Base-by-base conservation (phyloP, 2,888 invertebrate species). In the Synanthedon vespiformis region DNA sequence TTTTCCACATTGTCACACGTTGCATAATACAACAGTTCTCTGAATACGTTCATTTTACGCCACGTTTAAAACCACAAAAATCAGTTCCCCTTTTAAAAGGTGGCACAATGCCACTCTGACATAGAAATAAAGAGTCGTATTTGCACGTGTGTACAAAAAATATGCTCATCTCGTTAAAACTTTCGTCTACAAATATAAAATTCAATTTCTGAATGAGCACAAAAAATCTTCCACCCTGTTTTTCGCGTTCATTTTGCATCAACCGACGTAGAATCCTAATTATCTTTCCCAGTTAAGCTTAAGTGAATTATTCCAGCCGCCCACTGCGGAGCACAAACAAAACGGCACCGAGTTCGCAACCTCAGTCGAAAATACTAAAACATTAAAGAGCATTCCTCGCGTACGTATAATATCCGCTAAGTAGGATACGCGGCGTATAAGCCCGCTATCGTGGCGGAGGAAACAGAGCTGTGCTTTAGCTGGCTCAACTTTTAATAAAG, bases 201-300 rank as follows among this genome's bases (percentile, higher is more conserved):
- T 84, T 85, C 77, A 86, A 84, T 87, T 85, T 81, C 75, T 80
- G 84, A 82, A 85, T 81, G 86, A 81, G 83, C 79, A 70, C 75
- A 80, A 85, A 85, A 82, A 84, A 80, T 84, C 82, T 76, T 76
- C 77, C 64, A 77, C 74, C 79, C 77, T 80, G 78, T 83, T 86
- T 84, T 83, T 83, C 76, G 81, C 78, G 77, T 85, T 85, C 84
- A 80, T 86, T 86, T 84, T 85, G 84, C 86, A 85, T 84, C 82
- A 82, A 80, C 81, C 77, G 70, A 76, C 80, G 85, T 83, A 83
- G 84, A 84, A 85, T 86, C 85, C 86, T 85, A 87, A 87, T 87
- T 86, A 86, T 87, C 86, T 85, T 85, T 84, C 76, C 82, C 83
- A 81, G 86, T 87, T 85, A 85, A 87, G 84, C 84, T 85, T 85